Evolutionary conservation across 2,888 invertebrate genomes (phyloP), one percentile per base, ranked within the genome.

Genomic region (Andricus quercusramuli): DNA sequence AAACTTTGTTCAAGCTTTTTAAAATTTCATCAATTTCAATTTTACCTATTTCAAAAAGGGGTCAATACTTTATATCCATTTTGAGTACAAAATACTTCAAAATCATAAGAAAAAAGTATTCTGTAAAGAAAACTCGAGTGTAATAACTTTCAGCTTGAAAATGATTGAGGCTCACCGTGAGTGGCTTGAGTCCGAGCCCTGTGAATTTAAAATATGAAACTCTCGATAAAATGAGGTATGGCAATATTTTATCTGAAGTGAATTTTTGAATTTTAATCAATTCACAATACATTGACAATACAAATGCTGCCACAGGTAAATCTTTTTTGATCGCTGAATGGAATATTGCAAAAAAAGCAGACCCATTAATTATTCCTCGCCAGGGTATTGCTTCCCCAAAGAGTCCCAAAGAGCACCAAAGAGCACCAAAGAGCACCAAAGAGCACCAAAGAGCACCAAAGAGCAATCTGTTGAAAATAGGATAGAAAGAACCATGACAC

Each of bases 381-480:
- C 20, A 25, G 51, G 29, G 29, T 20, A 51, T 51, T 51, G 29
- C 70, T 25, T 47, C 47, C 47, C 68, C 17, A 29, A 32, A 66
- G 29, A 66, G 65, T 20, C 20, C 37, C 37, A 37, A 37, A 37
- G 37, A 37, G 37, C 66, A 25, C 68, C 17, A 29, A 37, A 66
- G 32, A 66, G 66, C 37, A n/a, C 68, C 17, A 29, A 37, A 66
- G 32, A 66, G 66, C 37, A n/a, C 68, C 17, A 29, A 32, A 66
- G 29, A 66, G 65, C 9, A 8, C 37, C 37, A 37, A 37, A 37
- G 37, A 37, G 37, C 66, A 25, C 68, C 17, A 29, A 37, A 66
- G 32, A 66, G 66, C 37, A n/a, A 37, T 66, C 66, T 66, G 20
- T 22, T 66, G n/a, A 25, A 74, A 62, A 67, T 76, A 44, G 22